Conservation (phyloP, 2,113 vertebrate genomes). For the Scytalopus superciliaris region DNA sequence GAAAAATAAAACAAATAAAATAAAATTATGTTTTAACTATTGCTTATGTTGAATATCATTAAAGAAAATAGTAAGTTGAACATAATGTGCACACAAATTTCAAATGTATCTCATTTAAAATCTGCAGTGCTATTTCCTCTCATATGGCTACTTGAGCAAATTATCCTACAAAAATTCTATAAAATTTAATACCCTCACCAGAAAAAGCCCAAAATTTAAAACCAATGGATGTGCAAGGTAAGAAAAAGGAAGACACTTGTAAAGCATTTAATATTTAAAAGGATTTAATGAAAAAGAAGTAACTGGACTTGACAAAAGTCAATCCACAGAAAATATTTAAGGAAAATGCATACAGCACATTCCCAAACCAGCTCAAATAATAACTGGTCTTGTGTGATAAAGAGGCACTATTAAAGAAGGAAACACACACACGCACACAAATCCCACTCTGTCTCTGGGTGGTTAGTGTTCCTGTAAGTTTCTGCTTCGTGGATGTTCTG, state of each 20-base stretch:
- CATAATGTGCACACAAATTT: neutral
- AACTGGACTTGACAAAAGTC: neutral
- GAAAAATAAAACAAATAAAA: neutral
- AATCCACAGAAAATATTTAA: neutral
- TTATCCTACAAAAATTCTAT: neutral
- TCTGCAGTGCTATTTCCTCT: neutral
- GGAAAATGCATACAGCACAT: neutral
- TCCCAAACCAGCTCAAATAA: neutral
- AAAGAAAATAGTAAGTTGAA: neutral
- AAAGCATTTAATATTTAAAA: neutral
- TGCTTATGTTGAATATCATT: neutral
- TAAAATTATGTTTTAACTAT: neutral
- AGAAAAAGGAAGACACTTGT: neutral
- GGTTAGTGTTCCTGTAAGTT: neutral
- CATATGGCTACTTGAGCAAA: neutral
- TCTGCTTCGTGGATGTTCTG: neutral
- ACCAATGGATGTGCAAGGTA: neutral
- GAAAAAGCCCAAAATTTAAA: neutral
- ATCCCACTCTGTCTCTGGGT: neutral
- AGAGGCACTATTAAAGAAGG: neutral
- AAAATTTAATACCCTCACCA: neutral
- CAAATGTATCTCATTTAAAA: neutral
- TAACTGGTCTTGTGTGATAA: neutral
- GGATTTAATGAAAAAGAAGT: neutral
- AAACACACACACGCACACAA: neutral